Evolutionary conservation across 1,140 invertebrate species (phyloP).

Genomic region (Pachypsylla venusta): DNA sequence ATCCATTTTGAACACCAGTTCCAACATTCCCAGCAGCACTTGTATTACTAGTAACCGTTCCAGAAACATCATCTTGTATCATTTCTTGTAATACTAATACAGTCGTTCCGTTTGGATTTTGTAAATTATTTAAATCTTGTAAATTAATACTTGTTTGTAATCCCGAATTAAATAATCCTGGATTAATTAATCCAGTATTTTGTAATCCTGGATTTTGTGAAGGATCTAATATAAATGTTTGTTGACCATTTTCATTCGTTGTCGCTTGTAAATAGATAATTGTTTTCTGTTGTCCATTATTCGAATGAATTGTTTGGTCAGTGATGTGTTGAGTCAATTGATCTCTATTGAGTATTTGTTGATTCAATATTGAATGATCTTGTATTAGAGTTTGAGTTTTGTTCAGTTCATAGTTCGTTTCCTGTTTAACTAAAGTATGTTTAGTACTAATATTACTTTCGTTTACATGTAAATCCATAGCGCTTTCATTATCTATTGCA

Average conservation of each 20-base stretch:
- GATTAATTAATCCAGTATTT: background rate
- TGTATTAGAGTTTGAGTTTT: background rate
- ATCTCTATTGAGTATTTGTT: background rate
- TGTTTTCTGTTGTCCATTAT: background rate
- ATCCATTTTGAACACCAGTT: background rate
- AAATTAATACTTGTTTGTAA: background rate
- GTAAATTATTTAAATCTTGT: background rate
- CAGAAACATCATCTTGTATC: background rate
- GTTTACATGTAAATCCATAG: background rate
- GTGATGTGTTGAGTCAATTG: background rate
- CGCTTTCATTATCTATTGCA: background rate
- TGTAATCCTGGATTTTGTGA: background rate
- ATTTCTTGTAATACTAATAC: constrained; percentile 1
- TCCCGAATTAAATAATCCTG: too few relatives aligned
- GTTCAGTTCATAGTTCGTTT: background rate
- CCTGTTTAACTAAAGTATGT: background rate
- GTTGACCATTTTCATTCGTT: constrained; percentile 1
- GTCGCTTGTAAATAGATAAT: constrained; percentile 1
- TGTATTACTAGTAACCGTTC: background rate
- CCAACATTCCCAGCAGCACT: background rate
- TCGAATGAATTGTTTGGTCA: background rate
- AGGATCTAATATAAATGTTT: background rate
- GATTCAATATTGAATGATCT: background rate
- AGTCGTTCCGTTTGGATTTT: too few relatives aligned
- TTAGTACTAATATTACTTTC: background rate